These are phyloP conservation scores for Cromileptes altivelis DNA, from an alignment of 2,113 vertebrate genomes.

Conservation along the genomic window DNA sequence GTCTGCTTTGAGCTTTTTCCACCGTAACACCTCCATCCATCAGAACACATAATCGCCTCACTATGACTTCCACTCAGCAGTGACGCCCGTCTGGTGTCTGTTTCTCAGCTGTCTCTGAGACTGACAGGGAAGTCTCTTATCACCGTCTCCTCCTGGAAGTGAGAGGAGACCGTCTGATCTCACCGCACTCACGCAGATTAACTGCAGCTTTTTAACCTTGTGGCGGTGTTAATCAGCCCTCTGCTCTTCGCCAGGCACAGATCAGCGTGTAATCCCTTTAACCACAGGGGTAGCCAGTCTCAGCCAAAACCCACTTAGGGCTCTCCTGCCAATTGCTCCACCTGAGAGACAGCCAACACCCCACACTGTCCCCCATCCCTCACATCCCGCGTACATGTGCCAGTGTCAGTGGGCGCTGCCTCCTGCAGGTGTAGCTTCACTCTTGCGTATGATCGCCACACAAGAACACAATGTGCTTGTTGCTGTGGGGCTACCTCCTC, in stretches of 20 bases:
- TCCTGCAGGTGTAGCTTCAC: conserved; percentile 34
- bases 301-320: conserved; percentile 50
- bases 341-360: conserved; percentile 37
- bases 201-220: conserved; percentile 64
- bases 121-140: conserved; percentile 23
- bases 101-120: conserved; percentile 3
- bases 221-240: conserved; percentile 55
- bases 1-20: not conserved
- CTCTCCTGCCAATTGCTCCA: conserved; percentile 47
- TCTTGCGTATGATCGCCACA: conserved; percentile 30
- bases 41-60: not conserved
- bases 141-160: conserved; percentile 43
- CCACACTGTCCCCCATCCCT: not conserved
- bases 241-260: conserved; percentile 41
- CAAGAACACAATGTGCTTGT: conserved; percentile 1
- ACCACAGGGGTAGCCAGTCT: conserved; percentile 36
- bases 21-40: conserved; percentile 2
- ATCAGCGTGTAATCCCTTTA: conserved; percentile 73
- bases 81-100: not conserved
- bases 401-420: conserved; percentile 42
- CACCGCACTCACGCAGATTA: conserved; percentile 48
- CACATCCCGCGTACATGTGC: conserved; percentile 3
- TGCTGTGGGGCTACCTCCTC: not conserved
- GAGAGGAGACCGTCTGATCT: conserved; percentile 44
- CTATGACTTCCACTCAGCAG: conserved; percentile 4